Base-by-base conservation (phyloP, 2,113 vertebrate species). In the Eulacestoma nigropectus region DNA sequence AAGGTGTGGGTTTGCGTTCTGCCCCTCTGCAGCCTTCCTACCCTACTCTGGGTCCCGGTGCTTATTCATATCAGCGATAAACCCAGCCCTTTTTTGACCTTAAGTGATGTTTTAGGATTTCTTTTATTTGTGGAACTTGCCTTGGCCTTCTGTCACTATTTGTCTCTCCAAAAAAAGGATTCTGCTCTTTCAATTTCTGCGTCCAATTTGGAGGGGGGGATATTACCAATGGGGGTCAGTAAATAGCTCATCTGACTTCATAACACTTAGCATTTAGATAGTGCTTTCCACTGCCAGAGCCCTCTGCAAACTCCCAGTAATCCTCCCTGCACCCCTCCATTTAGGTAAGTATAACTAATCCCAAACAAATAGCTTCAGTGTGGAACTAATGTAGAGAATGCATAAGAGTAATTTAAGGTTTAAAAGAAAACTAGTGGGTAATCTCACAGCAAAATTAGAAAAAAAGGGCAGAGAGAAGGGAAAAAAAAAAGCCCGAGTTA, bases 241-340 rank as follows among this genome's bases (percentile, higher is more conserved):
- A 97, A 97, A 97, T 96, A 96, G 87, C 95, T 97, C 84, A 94
- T 96, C 93, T 89, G 84, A 85, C 87, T 95, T 96, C 91, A 13
- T 96, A 92, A 96, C 63, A 89, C 89, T 96, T 97, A 96, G 90
- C 92, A 96, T 96, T 97, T 96, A 96, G 95, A 92, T 46, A 97
- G 94, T 86, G 87, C 74, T 95, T 93, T 95, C 93, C 95, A 91
- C 85, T 23, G 11, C 39, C 93, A 95, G 81, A 97, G 95, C 93
- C 78, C 93, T 97, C 55, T 89, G 95, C 93, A 96, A 97, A 95
- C 78, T 83, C 79, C 69, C 85, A 47, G 59, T 94, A 96, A 94
- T 94, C 95, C 95, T 94, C 52, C 52, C 75, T 85, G 84, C 87
- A 84, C 89, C 86, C 78, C 84, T 80, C 17, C 15, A 91, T 90